Conservation (phyloP, 2,113 vertebrate species). For the Amazona guildingii region DNA sequence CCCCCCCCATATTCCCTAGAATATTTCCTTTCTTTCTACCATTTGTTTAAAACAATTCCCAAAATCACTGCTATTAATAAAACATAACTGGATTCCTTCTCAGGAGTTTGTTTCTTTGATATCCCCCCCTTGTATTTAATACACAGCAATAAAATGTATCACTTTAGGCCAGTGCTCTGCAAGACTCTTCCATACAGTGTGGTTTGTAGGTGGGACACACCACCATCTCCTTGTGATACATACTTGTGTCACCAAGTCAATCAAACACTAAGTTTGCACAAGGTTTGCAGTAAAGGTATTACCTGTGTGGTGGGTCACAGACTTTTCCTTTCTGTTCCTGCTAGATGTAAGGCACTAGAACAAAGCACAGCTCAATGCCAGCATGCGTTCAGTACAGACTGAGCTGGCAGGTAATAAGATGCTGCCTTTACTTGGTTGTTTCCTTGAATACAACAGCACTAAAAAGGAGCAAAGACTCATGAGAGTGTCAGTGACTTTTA, state of each 20-base stretch:
- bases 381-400: accelerated
- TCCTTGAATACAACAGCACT: no score
- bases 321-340: neutral
- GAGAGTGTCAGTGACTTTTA: neutral
- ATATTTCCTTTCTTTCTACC: neutral
- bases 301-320: accelerated
- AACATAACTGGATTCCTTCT: neutral
- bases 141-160: neutral
- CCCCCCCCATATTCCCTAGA: neutral
- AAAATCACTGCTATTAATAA: neutral
- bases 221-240: no score
- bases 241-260: neutral
- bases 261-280: neutral
- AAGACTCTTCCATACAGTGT: neutral
- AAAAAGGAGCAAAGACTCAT: neutral
- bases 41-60: neutral
- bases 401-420: accelerated
- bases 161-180: neutral
- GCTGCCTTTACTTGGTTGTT: accelerated
- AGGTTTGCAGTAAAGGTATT: neutral
- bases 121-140: neutral
- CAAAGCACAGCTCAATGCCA: accelerated
- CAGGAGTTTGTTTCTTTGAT: neutral
- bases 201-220: neutral
- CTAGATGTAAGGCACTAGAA: accelerated